Evolutionary conservation across 2,888 invertebrate genomes (phyloP).

Genomic region (Sesia apiformis): DNA sequence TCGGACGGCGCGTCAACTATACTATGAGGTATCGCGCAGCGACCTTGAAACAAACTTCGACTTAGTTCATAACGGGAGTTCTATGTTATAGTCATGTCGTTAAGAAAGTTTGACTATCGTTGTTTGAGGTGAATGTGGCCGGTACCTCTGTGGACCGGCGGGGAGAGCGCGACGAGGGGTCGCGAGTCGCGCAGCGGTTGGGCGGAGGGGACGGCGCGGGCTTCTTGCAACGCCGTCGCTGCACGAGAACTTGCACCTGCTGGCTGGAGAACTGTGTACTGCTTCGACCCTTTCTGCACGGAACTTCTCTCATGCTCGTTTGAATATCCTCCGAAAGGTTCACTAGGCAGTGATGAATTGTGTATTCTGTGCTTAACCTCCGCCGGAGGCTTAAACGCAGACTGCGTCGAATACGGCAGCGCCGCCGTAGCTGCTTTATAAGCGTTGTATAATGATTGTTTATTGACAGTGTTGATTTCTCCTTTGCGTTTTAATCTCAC

Average conservation of each 20-base stretch:
- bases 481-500: constrained; percentile 68
- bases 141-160: constrained; percentile 85
- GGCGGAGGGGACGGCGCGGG: constrained; percentile 66
- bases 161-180: constrained; percentile 77
- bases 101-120: constrained; percentile 62
- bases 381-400: constrained; percentile 86
- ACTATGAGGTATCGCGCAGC: constrained; percentile 41
- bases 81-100: constrained; percentile 57
- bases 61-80: constrained; percentile 58
- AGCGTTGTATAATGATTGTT: constrained; percentile 71
- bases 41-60: constrained; percentile 69
- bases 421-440: constrained; percentile 72
- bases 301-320: constrained; percentile 62
- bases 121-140: constrained; percentile 28
- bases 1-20: constrained; percentile 26
- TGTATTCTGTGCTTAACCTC: constrained; percentile 76
- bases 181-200: constrained; percentile 66
- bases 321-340: constrained; percentile 84
- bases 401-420: constrained; percentile 82
- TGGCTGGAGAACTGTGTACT: constrained; percentile 91
- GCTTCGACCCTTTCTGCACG: constrained; percentile 76
- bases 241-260: constrained; percentile 87
- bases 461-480: constrained; percentile 63
- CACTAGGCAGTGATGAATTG: constrained; percentile 68
- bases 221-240: constrained; percentile 87